Base-by-base conservation (phyloP, 2,797 vertebrate genomes). In the Nyctibius grandis region DNA sequence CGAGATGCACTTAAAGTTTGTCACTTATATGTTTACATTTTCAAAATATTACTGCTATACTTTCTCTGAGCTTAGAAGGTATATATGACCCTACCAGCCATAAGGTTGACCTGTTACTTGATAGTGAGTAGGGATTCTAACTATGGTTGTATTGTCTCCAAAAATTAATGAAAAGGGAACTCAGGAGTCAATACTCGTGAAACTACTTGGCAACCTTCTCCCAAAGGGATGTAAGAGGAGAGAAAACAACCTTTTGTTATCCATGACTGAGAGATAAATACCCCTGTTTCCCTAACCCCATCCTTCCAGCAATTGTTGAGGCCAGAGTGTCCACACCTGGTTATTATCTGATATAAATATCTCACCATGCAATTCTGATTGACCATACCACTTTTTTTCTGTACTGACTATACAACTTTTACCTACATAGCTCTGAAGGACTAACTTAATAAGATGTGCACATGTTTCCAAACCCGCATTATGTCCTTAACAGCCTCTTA, bases 401-500 rank as follows among this genome's bases (percentile, higher is more conserved):
- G 40, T 53, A 45, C 33, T 56, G 29, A 15, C 51, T 10, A 12
- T 22, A n/a, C 26, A 81, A 15, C 44, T 83, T 89, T 64, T 34
- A 64, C 54, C 64, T 81, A 16, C 7, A 3, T n/a, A 53, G 22
- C 13, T 81, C 20, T 60, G 38, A 68, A 60, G 38, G 12, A 60
- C 31, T 50, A 68, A 14, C 5, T 65, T 53, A 74, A 10, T 69
- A n/a, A n/a, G 22, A 10, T 53, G 8, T 73, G 29, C 31, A 31
- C 0, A 1, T 64, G 9, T 67, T 59, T 92, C 28, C 50, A 57
- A 77, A 29, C 26, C 17, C 79, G 36, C 0, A 0, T 38, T 25
- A 16, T 23, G 26, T 78, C 44, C 81, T 36, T 61, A 53, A 21
- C 16, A 67, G 34, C 45, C 16, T 70, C n/a, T 73, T 75, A 34